A percentile compares a stretch with the other conserved stretches of the same genome.
phyloP scores from a whole-genome alignment of 1,140 invertebrate genomes.

The Apolygus lucorum region DNA sequence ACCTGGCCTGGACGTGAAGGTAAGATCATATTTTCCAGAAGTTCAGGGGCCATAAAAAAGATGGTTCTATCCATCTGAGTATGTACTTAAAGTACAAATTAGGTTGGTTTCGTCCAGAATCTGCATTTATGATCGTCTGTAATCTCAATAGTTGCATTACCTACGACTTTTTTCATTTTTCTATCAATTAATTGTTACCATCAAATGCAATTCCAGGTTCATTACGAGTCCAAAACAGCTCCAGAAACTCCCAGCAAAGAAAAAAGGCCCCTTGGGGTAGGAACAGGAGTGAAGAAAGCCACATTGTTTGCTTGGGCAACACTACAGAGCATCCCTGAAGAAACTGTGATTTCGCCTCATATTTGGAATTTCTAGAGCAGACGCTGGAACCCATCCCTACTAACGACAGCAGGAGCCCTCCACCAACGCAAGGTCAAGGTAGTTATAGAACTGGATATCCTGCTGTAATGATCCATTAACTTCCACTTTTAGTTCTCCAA shows the following conservation, averaged over 20 bases:
- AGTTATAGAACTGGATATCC: no score
- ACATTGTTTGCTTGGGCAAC: constrained; percentile 93
- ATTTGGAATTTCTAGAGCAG: constrained; percentile 92
- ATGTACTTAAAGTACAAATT: background rate
- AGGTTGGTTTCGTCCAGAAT: background rate
- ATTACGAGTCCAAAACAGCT: constrained; percentile 74
- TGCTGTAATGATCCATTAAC: background rate
- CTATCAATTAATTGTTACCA: background rate
- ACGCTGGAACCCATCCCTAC: constrained; percentile 86
- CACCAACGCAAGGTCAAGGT: constrained; percentile 19
- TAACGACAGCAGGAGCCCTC: constrained; percentile 26
- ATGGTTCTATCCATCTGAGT: background rate
- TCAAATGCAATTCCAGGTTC: constrained; percentile 54
- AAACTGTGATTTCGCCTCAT: constrained; percentile 86
- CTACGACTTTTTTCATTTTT: background rate
- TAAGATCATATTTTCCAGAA: constrained; percentile 37
- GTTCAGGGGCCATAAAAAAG: background rate
- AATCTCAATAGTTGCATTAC: background rate
- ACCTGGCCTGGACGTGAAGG: constrained; percentile 88
- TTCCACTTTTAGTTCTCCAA: background rate
- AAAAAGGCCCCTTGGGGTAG: constrained; percentile 39
- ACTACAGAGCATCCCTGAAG: constrained; percentile 88
- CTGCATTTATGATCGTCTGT: background rate
- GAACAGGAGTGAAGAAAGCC: constrained; percentile 74
- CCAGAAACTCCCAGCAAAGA: constrained; percentile 13